Base-by-base conservation (phyloP, 2,797 vertebrate genomes). In the Eutrigla gurnardus region DNA sequence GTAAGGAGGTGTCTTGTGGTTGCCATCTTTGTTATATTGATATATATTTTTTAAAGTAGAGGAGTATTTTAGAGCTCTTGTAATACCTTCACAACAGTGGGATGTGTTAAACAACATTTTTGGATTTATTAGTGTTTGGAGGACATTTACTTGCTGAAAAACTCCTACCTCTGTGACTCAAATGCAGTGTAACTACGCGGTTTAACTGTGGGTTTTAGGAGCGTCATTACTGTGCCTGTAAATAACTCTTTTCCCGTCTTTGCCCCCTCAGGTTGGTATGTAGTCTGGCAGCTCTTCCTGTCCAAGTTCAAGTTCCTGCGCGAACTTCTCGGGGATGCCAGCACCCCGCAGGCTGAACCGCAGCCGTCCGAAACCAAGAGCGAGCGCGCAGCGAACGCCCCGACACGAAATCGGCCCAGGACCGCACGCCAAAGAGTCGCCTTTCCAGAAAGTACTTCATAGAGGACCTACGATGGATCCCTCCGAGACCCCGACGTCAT, bases 301-400 rank as follows among this genome's bases (percentile, higher is more conserved):
- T 99, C 97, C 55, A 99, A 98, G 93, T 99, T 99, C 92, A 99
- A 99, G 92, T 99, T 99, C 92, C 94, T 99, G 80, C 95, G 98
- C 37, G 98, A 99, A 82, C 92, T 99, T 17, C 94, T 99, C 40
- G 97, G 98, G 8, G 98, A 99, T 45, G 95, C 96, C 0, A 92
- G 96, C 25, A 96, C 97, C 60, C 96, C 97, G 0, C 96, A 95
- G 83, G 94, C 95, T 18, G 96, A 98, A 78, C 94, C 90, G 3
- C 96, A 96, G 67, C 94, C 95, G 39, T 91, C 96, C n/a, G 95
- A 97, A 80, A 50, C 95, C 42, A 96, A 96, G 88, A 88, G 88
- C 0, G 96, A 97, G 10, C 94, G 93, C 3, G 82, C 94, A 10
- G 77, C 88, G 2, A 88, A 90, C 0, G 81, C 91, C 4, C 89